Base-by-base conservation (phyloP, 2,888 invertebrate species). In the Camponotus fellah region DNA sequence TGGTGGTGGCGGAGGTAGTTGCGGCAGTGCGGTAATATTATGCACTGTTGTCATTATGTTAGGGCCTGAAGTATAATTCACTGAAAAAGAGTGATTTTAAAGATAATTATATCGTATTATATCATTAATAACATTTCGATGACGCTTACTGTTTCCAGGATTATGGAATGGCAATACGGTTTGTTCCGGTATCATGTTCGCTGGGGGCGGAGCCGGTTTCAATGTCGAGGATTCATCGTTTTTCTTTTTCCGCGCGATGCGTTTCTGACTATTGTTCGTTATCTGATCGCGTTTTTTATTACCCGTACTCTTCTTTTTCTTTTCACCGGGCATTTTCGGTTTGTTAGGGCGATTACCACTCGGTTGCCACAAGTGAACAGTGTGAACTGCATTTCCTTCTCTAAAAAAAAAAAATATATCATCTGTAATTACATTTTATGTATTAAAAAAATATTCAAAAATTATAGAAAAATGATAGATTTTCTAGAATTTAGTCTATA, bases 341-440 rank as follows among this genome's bases (percentile, higher is more conserved):
- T 94, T 95, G 66, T 92, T 94, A 0, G 94, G 93, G 17, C 95
- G 92, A 85, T 95, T 95, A 0, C 95, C 95, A 82, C 95, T 95
- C 0, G 95, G 94, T 65, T 95, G 95, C 95, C 95, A 95, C 2
- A 95, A 87, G 58, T 95, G 94, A 32, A 95, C 94, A 1, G 94
- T 94, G 53, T 95, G 95, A 0, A 94, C 94, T 3, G 94, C 93
- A 81, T 94, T 95, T 34, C 94, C 95, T 82, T 94, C 93, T 3
- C 94, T 94, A 77, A 80, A 80, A 79, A n/a, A n/a, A n/a, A 26
- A 46, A 14, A 12, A 75, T 40, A 72, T 0, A 43, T 43, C 0
- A 56, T 12, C 46, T 66, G n/a, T 34, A 46, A 37, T 66, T 43
- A 32, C 6, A 0, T 68, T 68, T 71, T 14, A 1, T 26, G 64